Conservation (phyloP, 2,797 vertebrate species). For the Helarctos malayanus region DNA sequence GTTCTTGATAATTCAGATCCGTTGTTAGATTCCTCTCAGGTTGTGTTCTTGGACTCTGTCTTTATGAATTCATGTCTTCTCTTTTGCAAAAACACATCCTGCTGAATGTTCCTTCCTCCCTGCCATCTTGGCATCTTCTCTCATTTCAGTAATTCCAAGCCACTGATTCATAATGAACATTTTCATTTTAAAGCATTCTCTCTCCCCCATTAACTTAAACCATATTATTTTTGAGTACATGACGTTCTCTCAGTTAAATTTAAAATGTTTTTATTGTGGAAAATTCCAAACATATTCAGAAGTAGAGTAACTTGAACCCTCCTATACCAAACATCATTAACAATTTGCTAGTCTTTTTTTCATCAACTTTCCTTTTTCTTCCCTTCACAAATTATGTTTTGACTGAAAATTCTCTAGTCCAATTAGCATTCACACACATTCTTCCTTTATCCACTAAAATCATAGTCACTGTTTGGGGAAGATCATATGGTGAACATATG, state of each 20-base stretch:
- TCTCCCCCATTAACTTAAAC: not conserved
- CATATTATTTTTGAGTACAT: constrained; percentile 9
- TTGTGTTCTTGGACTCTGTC: not conserved
- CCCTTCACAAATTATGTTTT: not conserved
- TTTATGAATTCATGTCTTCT: not conserved
- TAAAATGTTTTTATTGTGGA: constrained; percentile 19
- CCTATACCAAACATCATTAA: not conserved
- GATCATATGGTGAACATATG: not conserved
- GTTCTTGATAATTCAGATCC: not conserved
- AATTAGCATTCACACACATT: not conserved
- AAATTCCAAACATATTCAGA: constrained; percentile 38
- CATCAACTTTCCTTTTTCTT: not conserved
- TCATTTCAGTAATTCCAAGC: not conserved
- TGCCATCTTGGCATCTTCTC: not conserved
- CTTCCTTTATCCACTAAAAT: not conserved
- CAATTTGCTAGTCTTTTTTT: not conserved
- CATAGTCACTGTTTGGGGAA: not conserved
- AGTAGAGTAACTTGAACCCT: not conserved
- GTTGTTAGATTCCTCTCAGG: not conserved
- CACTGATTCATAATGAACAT: constrained; percentile 28
- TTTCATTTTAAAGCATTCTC: constrained; percentile 59
- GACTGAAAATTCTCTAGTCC: not conserved
- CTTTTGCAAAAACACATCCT: constrained; percentile 11
- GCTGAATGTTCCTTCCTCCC: not conserved
- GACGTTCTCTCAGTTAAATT: constrained; percentile 6